Evolutionary conservation across 2,113 vertebrate genomes (phyloP).

Genomic region (Prinia subflava): DNA sequence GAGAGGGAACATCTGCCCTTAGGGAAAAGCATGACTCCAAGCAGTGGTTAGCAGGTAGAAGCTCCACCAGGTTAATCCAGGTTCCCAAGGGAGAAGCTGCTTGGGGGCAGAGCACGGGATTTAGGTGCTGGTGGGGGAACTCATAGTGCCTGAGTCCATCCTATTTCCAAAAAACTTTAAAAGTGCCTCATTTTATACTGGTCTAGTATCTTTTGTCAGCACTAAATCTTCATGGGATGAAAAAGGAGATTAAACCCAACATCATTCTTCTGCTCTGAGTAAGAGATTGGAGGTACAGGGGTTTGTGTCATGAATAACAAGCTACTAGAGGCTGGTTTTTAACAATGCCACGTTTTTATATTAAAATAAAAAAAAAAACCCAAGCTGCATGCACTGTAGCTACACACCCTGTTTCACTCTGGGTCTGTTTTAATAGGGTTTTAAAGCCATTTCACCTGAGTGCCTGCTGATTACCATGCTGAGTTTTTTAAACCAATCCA

Average conservation of each 20-base stretch:
- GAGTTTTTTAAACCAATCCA: constrained; percentile 59
- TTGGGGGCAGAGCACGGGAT: background rate
- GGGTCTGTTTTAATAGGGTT: constrained; percentile 11
- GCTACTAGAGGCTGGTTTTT: background rate
- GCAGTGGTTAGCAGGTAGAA: background rate
- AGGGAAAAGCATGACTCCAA: background rate
- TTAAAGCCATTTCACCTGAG: constrained; percentile 65
- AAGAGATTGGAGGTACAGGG: background rate
- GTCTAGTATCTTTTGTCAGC: background rate
- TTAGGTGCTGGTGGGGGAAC: background rate
- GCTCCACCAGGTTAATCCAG: background rate
- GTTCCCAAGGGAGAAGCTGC: background rate
- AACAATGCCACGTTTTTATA: constrained; percentile 11
- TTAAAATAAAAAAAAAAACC: background rate
- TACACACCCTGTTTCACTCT: background rate
- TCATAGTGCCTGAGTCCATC: background rate
- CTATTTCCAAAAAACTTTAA: background rate
- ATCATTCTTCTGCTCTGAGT: background rate
- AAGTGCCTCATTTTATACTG: background rate
- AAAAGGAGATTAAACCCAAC: constrained; percentile 14
- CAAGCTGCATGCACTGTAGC: background rate
- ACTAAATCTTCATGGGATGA: background rate
- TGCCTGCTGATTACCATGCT: constrained; percentile 56
- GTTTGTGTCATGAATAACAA: background rate
- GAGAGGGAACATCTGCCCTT: background rate